Evolutionary conservation across 1,140 invertebrate genomes (phyloP).

Genomic region (Bombyx mandarina): DNA sequence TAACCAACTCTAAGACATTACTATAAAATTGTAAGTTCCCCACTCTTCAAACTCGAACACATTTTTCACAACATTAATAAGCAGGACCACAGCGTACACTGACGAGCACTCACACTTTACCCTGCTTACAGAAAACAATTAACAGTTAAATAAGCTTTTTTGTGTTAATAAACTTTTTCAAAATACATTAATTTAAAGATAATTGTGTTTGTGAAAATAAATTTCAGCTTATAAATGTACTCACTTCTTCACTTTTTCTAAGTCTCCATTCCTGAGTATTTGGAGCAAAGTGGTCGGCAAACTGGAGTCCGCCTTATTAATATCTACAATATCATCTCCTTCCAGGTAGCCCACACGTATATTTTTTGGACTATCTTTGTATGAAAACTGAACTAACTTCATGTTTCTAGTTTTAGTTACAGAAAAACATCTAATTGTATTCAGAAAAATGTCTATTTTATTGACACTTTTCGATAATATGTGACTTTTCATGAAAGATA

Average conservation of each 20-base stretch:
- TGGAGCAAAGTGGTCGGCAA: conserved; percentile 45
- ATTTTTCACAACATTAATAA: too few relatives aligned
- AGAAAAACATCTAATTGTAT: conserved; percentile 31
- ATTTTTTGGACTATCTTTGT: conserved; percentile 30
- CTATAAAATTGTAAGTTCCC: too few relatives aligned
- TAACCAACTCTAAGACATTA: too few relatives aligned
- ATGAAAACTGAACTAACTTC: conserved; percentile 61
- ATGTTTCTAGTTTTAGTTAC: conserved; percentile 46
- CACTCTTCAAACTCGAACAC: too few relatives aligned
- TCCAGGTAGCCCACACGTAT: conserved; percentile 49
- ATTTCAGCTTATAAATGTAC: conserved; percentile 4
- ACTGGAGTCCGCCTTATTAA: conserved; percentile 41
- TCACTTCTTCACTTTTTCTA: conserved; percentile 51
- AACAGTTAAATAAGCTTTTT: too few relatives aligned
- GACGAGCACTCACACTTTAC: too few relatives aligned
- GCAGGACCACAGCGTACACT: too few relatives aligned
- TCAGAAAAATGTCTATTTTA: neutral
- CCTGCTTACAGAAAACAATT: too few relatives aligned
- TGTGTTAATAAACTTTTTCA: too few relatives aligned
- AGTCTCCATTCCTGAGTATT: conserved; percentile 37
- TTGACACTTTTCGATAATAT: neutral
- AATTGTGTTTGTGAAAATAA: too few relatives aligned
- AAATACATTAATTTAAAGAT: too few relatives aligned
- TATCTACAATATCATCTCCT: conserved; percentile 47
- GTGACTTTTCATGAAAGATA: conserved; percentile 5